These are phyloP conservation scores for Aldrovandia affinis DNA, from an alignment of 2,797 vertebrate species.

Conservation along the genomic window DNA sequence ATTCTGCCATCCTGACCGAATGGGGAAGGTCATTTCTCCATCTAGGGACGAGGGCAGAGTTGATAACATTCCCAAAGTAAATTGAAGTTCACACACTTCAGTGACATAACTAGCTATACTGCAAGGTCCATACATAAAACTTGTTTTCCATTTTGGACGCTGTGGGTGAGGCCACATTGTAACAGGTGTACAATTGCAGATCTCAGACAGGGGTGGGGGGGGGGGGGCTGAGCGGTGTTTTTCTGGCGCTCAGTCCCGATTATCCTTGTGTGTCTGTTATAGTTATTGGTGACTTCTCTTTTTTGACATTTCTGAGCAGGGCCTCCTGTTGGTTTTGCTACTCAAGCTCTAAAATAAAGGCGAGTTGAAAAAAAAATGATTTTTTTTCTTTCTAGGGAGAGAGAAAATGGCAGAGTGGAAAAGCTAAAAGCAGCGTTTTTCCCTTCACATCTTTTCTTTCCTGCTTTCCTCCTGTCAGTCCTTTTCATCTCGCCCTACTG, in stretches of 20 bases:
- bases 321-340: slow-evolving; percentile 54
- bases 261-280: slow-evolving; percentile 39
- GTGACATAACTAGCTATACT: slow-evolving; percentile 20
- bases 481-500: slow-evolving; percentile 69
- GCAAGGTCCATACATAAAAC: slow-evolving; percentile 29
- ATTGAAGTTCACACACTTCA: slow-evolving; percentile 27
- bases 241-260: slow-evolving; percentile 46
- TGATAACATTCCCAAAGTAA: slow-evolving; percentile 25
- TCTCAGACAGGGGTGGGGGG: too few relatives aligned
- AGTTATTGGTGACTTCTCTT: slow-evolving; percentile 43
- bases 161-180: slow-evolving; percentile 32
- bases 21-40: too few relatives aligned
- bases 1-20: too few relatives aligned
- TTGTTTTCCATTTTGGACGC: slow-evolving; percentile 29
- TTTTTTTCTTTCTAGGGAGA: slow-evolving; percentile 27
- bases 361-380: slow-evolving; percentile 37
- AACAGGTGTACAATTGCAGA: slow-evolving; percentile 52
- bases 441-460: slow-evolving; percentile 45
- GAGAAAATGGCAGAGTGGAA: slow-evolving; percentile 57
- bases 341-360: slow-evolving; percentile 54
- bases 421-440: slow-evolving; percentile 55
- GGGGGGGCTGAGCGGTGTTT: slow-evolving; percentile 39
- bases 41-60: too few relatives aligned
- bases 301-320: slow-evolving; percentile 54
- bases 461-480: slow-evolving; percentile 56